Evolutionary conservation across 2,113 vertebrate genomes (phyloP).

Genomic region (Phyllostomus hastatus): DNA sequence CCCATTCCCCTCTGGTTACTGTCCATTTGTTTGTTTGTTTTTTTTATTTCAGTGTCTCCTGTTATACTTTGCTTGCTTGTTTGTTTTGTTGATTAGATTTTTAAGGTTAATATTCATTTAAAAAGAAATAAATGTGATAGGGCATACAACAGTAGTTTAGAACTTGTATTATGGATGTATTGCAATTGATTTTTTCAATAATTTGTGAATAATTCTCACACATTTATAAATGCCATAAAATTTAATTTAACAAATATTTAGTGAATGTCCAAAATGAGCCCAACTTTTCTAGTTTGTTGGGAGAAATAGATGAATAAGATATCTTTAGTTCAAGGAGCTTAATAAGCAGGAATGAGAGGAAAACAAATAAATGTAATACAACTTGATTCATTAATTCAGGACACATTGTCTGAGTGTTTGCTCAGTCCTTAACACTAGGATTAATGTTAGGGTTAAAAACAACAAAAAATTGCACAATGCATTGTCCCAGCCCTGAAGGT

Average conservation of each 20-base stretch:
- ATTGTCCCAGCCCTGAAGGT: not conserved
- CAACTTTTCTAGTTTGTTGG: not conserved
- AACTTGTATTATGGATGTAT: not conserved
- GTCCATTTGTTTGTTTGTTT: too few species aligned
- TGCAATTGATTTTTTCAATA: not conserved
- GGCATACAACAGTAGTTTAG: not conserved
- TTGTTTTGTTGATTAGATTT: too few species aligned
- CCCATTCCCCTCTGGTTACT: too few species aligned
- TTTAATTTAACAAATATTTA: not conserved
- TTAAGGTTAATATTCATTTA: not conserved
- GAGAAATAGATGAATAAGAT: not conserved
- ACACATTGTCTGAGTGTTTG: not conserved
- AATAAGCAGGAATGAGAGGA: not conserved
- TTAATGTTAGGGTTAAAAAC: not conserved
- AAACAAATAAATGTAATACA: not conserved
- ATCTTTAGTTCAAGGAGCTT: not conserved
- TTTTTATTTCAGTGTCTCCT: too few species aligned
- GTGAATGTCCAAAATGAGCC: not conserved
- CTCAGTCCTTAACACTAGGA: not conserved
- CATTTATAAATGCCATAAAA: not conserved
- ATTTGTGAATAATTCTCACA: not conserved
- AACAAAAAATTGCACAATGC: not conserved
- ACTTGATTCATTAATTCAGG: not conserved
- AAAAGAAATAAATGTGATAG: not conserved
- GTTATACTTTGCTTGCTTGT: too few species aligned